These are phyloP conservation scores for Drosophila putrida DNA, from an alignment of 2,888 invertebrate species.

Conservation along the genomic window DNA sequence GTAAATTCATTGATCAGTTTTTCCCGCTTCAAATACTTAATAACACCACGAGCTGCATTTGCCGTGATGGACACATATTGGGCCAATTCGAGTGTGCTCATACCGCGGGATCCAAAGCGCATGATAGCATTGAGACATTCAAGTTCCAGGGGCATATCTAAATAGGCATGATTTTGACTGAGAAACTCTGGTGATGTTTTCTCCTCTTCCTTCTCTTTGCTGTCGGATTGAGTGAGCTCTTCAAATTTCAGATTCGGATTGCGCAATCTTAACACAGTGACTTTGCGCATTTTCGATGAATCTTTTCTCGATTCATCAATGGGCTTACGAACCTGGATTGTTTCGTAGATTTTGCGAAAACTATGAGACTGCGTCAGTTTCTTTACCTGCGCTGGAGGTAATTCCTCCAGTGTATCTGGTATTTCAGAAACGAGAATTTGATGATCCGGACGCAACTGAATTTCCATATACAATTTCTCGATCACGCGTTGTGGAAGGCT, in stretches of 20 bases:
- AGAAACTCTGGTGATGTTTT: conserved; percentile 85
- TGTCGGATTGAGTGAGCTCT: conserved; percentile 83
- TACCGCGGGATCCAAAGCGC: conserved; percentile 86
- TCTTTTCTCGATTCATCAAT: conserved; percentile 32
- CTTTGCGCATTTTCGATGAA: conserved; percentile 84
- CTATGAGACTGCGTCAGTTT: conserved; percentile 83
- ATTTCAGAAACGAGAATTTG: conserved; percentile 47
- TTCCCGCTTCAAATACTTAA: conserved; percentile 85
- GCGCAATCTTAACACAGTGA: conserved; percentile 87
- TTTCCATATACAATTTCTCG: conserved; percentile 74
- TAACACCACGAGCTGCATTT: conserved; percentile 85
- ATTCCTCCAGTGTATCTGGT: conserved; percentile 41
- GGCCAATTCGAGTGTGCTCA: conserved; percentile 86
- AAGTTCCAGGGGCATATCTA: conserved; percentile 85
- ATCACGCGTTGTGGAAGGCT: conserved; percentile 85
- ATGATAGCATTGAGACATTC: conserved; percentile 87
- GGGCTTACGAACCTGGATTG: conserved; percentile 70
- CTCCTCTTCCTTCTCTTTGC: conserved; percentile 85
- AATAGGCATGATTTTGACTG: conserved; percentile 65
- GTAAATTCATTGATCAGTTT: conserved; percentile 86
- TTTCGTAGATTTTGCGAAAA: conserved; percentile 87
- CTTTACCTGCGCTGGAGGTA: conserved; percentile 61
- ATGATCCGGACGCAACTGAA: conserved; percentile 76
- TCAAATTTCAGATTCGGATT: conserved; percentile 87
- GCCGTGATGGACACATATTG: conserved; percentile 85